Evolutionary conservation across 1,140 invertebrate genomes (phyloP).

Genomic region (Temnothorax curvispinosus): DNA sequence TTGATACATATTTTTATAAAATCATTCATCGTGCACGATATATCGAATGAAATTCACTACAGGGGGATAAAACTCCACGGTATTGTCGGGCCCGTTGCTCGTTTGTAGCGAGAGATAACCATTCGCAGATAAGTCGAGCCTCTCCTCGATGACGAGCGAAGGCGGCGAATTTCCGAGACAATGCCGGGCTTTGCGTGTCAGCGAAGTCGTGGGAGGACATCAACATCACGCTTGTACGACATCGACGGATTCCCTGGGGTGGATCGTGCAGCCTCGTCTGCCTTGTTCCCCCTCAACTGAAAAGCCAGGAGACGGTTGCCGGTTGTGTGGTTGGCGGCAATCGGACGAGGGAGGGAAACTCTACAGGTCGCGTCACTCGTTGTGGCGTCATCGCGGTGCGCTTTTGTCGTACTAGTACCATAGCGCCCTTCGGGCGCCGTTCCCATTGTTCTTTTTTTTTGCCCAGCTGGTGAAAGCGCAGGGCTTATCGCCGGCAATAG

Average conservation of each 20-base stretch:
- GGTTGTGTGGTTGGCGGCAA: conserved; percentile 3
- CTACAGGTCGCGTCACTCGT: conserved; percentile 55
- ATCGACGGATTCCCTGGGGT: conserved; percentile 17
- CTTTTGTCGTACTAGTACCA: conserved; percentile 71
- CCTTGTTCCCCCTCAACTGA: not conserved
- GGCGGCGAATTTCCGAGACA: conserved; percentile 18
- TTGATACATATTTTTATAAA: not conserved
- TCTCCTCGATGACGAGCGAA: not conserved
- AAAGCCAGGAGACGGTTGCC: conserved; percentile 29
- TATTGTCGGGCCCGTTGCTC: not conserved
- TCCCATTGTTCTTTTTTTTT: conserved; percentile 57
- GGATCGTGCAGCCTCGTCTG: not conserved
- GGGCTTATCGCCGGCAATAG: conserved; percentile 67
- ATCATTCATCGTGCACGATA: not conserved
- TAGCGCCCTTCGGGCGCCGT: conserved; percentile 62
- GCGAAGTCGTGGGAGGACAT: conserved; percentile 25
- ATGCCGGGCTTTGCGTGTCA: conserved; percentile 24
- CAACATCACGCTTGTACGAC: conserved; percentile 49
- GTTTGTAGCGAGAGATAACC: conserved; percentile 8
- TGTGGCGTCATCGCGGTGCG: conserved; percentile 53
- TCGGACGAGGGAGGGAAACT: conserved; percentile 21
- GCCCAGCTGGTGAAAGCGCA: not conserved
- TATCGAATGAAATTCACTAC: not conserved
- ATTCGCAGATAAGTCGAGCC: conserved; percentile 21
- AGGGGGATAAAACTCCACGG: not conserved